A percentile compares a stretch with the other conserved stretches of the same genome.
Conservation (phyloP, 2,888 invertebrate species). For the Mesochorus sp. region DNA sequence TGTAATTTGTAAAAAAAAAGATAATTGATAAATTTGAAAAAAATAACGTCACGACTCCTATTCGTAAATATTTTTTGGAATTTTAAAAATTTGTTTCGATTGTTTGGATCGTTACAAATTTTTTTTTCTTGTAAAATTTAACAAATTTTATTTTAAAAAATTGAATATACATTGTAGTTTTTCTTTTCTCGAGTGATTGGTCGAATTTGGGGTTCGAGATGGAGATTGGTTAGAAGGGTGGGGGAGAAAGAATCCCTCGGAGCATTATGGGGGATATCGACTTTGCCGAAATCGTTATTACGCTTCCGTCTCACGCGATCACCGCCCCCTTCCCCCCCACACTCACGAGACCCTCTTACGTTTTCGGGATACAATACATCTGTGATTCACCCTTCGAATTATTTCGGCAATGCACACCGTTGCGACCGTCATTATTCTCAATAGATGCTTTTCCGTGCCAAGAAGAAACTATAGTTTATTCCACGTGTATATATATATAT, state of each 20-base stretch:
- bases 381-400: constrained; percentile 6
- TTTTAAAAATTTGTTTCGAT: neutral
- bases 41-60: too few species aligned
- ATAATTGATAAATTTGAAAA: neutral
- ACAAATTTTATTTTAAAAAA: too few species aligned
- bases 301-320: constrained; percentile 63
- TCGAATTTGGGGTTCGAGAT: neutral
- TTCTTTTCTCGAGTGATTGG: neutral
- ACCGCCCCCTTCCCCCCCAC: neutral
- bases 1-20: neutral
- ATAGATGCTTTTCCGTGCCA: constrained; percentile 2
- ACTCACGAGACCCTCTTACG: constrained; percentile 39
- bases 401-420: constrained; percentile 8
- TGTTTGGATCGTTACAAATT: too few species aligned
- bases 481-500: neutral
- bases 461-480: constrained; percentile 11
- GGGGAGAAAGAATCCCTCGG: neutral
- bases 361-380: constrained; percentile 33
- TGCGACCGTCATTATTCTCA: constrained; percentile 2
- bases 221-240: neutral
- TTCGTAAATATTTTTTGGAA: too few species aligned
- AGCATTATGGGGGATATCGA: constrained; percentile 59
- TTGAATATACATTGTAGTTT: too few species aligned
- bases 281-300: constrained; percentile 61
- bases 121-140: too few species aligned